A percentile compares a stretch with the other conserved stretches of the same genome.
phyloP scores from a whole-genome alignment of 2,797 vertebrate genomes.

The Setipinna tenuifilis region DNA sequence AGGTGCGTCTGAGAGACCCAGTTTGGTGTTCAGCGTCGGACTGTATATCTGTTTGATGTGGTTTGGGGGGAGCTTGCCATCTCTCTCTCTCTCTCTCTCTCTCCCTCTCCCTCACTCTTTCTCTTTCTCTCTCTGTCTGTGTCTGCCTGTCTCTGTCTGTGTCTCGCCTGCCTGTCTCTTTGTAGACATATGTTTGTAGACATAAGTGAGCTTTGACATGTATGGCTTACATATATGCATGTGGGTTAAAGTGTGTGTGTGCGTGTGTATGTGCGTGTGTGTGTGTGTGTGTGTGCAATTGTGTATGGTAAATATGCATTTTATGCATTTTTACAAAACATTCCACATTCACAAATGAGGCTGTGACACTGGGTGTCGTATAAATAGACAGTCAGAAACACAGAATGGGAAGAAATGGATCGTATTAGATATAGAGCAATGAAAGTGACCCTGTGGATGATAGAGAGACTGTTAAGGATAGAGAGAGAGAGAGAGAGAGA shows the following conservation, averaged over 20 bases:
- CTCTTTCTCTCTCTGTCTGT: not conserved
- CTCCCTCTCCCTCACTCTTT: not conserved
- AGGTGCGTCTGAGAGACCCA: not conserved
- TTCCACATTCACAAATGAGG: not conserved
- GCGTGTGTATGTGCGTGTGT: too few relatives aligned
- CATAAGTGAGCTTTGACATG: not conserved
- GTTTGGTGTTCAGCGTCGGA: not conserved
- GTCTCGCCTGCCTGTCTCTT: not conserved
- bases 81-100: not conserved
- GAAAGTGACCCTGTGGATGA: not conserved
- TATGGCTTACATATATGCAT: not conserved
- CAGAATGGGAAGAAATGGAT: not conserved
- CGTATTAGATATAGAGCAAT: not conserved
- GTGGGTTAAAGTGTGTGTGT: not conserved
- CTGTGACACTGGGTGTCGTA: not conserved
- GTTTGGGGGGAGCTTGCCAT: not conserved
- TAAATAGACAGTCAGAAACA: not conserved
- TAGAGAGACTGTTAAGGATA: too few relatives aligned
- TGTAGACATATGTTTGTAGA: not conserved
- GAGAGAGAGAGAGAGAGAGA: constrained; percentile 1
- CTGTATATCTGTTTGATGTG: not conserved
- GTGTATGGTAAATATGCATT: not conserved
- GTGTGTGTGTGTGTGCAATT: not conserved
- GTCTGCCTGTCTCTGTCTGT: not conserved
- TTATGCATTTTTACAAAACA: too few relatives aligned